These are phyloP conservation scores for Pseudachorutes palmiensis DNA, from an alignment of 1,140 invertebrate species.

Conservation along the genomic window DNA sequence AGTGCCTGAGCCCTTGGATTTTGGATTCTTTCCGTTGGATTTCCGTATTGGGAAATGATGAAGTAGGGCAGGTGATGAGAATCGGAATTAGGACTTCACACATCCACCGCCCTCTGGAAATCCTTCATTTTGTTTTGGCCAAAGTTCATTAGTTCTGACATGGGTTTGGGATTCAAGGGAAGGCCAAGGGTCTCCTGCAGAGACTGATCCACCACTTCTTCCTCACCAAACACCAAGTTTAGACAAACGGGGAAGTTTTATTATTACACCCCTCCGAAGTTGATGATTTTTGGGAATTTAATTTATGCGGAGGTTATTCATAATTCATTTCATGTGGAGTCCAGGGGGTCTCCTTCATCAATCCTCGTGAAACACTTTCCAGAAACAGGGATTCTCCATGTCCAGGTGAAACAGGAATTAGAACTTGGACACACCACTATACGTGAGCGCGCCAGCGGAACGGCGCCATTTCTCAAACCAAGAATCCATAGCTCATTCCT, in stretches of 20 bases:
- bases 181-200: neutral
- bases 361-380: neutral
- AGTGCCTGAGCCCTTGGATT: too few species aligned
- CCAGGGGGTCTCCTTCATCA: neutral
- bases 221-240: neutral
- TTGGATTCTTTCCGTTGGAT: too few species aligned
- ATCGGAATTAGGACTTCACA: neutral
- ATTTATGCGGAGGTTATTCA: neutral
- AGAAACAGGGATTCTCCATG: neutral
- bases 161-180: neutral
- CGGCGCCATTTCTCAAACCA: too few species aligned
- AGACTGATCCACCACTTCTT: neutral
- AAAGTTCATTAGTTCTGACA: constrained; percentile 3
- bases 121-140: neutral
- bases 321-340: neutral
- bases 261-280: neutral
- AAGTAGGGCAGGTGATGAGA: constrained; percentile 11
- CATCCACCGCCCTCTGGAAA: neutral
- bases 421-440: too few species aligned
- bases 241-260: neutral
- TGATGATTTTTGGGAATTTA: neutral
- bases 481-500: too few species aligned
- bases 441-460: too few species aligned
- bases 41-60: too few species aligned
- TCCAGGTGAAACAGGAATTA: neutral